Conservation (phyloP, 2,113 vertebrate species). For the Globicephala melas region DNA sequence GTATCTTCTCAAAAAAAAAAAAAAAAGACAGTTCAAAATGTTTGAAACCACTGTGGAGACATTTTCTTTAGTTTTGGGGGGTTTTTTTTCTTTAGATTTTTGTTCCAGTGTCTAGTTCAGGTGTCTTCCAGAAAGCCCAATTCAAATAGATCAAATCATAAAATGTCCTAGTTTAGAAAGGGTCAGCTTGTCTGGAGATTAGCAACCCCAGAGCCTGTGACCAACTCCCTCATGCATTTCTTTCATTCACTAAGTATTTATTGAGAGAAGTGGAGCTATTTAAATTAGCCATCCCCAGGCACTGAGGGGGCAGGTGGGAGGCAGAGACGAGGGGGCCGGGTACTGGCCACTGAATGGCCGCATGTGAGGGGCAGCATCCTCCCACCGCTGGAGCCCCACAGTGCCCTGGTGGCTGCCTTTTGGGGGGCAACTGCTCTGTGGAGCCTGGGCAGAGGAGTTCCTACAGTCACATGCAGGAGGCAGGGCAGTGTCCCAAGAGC, state of each 20-base stretch:
- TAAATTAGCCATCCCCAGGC: neutral
- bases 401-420: neutral
- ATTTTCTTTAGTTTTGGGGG: neutral
- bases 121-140: neutral
- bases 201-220: neutral
- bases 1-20: constrained; percentile 9
- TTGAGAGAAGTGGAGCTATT: neutral
- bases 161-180: neutral
- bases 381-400: neutral
- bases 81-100: neutral
- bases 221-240: neutral
- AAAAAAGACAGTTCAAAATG: neutral
- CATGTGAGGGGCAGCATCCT: neutral
- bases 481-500: neutral
- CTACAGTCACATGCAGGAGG: neutral
- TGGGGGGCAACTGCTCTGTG: neutral
- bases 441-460: neutral
- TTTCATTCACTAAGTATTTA: neutral
- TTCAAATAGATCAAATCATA: constrained; percentile 1
- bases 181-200: neutral
- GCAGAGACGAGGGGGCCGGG: neutral
- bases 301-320: neutral
- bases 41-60: constrained; percentile 3
- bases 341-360: neutral
- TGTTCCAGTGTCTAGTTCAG: neutral